Base-by-base conservation (phyloP, 2,888 invertebrate genomes). In the Agrotis segetum region DNA sequence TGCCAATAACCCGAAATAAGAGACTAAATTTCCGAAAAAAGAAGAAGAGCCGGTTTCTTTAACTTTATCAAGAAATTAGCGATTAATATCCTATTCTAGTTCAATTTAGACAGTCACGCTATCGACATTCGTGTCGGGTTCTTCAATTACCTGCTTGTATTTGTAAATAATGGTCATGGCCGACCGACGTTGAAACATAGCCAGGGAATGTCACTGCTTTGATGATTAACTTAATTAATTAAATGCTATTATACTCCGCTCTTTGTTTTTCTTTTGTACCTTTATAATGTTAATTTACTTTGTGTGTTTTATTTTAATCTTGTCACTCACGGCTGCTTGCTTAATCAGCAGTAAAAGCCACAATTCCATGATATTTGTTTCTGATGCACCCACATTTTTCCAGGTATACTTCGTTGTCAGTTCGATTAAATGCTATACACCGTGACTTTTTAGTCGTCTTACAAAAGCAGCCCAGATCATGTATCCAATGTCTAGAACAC, bases 11-110 rank as follows among this genome's bases (percentile, higher is more conserved):
- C 75, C 44, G 29, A 53, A 75, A 49, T 49, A 55, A 19, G 6
- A 69, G 14, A 34, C n/a, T 6, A 60, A 55, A 24, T 46, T 46
- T 34, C n/a, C 5, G 21, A 34, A 76, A 50, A 55, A 50, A n/a
- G n/a, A 13, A 13, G 2, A 49, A 7, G 19, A 49, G 14, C 9
- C 46, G 24, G 46, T 40, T 60, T 60, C 50, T 5, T 60, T 71
- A 78, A 60, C 60, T 75, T 78, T 56, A 64, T 78, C 53, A 67
- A 61, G 80, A 79, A 67, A 77, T 67, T 74, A 67, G 64, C 46
- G 49, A n/a, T 34, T 74, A 61, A 67, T 77, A 66, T 62, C 44
- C 61, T 62, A 62, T 74, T 77, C 77, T 55, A 59, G 61, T 77
- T 66, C 58, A 62, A 77, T 78, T 78, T 46, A 14, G 44, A 24